Base-by-base conservation (phyloP, 1,140 invertebrate genomes). In the Trypoxylus dichotomus region DNA sequence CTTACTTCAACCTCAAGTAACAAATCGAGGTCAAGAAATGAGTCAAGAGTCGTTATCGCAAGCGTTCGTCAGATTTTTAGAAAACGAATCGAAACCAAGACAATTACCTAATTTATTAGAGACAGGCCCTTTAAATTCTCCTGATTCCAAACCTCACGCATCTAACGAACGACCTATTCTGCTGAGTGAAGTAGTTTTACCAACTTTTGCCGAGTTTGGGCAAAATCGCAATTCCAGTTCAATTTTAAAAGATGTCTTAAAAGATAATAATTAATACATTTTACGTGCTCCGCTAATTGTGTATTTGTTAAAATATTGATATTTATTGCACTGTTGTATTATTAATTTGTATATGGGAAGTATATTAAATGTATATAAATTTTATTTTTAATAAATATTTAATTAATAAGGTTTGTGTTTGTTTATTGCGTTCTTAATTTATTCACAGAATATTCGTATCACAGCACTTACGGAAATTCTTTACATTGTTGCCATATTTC, bases 61-160 rank as follows among this genome's bases (percentile, higher is more conserved):
- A 79, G 94, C 96, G 60, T 98, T 98, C 87, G 93, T 98, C 0
- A 91, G 92, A 83, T 98, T 98, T 87, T 87, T 98, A 80, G 94
- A 96, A 84, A 91, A 89, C 79, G 95, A 96, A 87, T 96, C 95
- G 0, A 91, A 91, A 80, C 94, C 94, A 0, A 90, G 91, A 13
- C 86, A 90, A 68, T 82, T 92, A 6, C 90, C 90, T 72, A 88
- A 92, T 77, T 87, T 94, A 32, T 89, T 91, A 76, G 6, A 79
- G 43, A 74, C 32, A 15, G 32, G 54, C 74, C 19, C 15, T 63
- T 41, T 73, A 63, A 76, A 76, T 58, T 63, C 74, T 25, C 60
- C 32, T 19, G 79, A 78, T 24, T 83, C 72, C 43, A 83, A 79
- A 43, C 79, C 79, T 43, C 79, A 76, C 63, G 78, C 77, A 19